Conservation (phyloP, 1,140 invertebrate genomes). For the Ruditapes philippinarum region DNA sequence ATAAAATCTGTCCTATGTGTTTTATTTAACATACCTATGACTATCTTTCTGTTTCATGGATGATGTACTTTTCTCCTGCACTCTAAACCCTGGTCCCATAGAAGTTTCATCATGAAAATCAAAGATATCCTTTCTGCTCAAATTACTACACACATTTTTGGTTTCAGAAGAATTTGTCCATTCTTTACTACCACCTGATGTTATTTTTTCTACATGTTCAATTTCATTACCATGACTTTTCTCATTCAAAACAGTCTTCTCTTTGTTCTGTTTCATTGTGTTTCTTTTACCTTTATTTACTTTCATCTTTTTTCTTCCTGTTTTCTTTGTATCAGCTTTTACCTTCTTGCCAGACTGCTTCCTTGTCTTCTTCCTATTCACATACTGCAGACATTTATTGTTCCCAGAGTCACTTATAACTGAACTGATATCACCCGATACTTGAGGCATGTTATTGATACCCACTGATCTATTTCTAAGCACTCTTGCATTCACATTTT, state of each 20-base stretch:
- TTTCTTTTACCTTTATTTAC: neutral
- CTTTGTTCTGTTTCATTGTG: neutral
- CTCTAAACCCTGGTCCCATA: neutral
- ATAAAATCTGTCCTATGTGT: too few relatives aligned
- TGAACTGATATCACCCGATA: too few relatives aligned
- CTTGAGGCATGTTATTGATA: too few relatives aligned
- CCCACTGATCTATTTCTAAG: conserved; percentile 24
- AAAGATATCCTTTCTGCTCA: neutral
- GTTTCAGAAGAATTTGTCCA: neutral
- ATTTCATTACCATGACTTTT: neutral
- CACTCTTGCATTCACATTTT: neutral
- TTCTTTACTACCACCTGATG: neutral
- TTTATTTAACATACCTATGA: too few relatives aligned
- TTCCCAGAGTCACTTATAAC: too few relatives aligned
- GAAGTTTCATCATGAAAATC: conserved; percentile 38
- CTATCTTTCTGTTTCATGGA: too few relatives aligned
- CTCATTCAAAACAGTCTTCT: neutral
- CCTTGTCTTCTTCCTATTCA: neutral
- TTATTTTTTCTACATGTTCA: neutral
- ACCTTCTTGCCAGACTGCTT: neutral
- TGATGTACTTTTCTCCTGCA: too few relatives aligned
- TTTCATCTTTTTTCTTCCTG: neutral
- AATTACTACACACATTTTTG: neutral
- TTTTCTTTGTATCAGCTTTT: too few relatives aligned
- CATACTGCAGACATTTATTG: neutral